Evolutionary conservation across 2,113 vertebrate species (phyloP), one percentile per base, ranked within the genome.

Genomic region (Oreocharis arfaki): DNA sequence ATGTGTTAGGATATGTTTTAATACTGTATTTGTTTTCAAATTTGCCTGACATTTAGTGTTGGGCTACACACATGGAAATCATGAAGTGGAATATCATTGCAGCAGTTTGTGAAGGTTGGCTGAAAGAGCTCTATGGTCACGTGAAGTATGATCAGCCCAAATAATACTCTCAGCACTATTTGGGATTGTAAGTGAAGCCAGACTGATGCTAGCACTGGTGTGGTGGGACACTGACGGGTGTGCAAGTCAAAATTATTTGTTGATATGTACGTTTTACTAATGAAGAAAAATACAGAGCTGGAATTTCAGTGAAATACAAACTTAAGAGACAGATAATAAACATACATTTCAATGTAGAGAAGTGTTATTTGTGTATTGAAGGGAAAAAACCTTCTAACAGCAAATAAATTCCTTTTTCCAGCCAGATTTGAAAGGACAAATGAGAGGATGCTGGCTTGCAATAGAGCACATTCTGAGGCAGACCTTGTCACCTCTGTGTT

Each of bases 161-260:
- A 55, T 20, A 80, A 55, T 10, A 13, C 59, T 90, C 41, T 90
- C 3, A 13, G n/a, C 30, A 53, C 16, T 33, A 11, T 1, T 57
- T 79, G 49, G 70, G 63, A 3, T 28, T 42, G 12, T 12, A 13
- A 52, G 6, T 59, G 42, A 41, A 55, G 32, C 13, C 68, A 69
- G 19, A 5, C 1, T 6, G 12, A 9, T 37, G 20, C 11, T 42
- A 5, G 22, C 6, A 3, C 4, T 16, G 24, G 17, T 18, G 0
- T 23, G 37, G 11, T 14, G 21, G 27, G 42, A 39, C 6, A 3
- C 3, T 33, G 30, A 11, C 11, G 2, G 5, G 2, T n/a, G 8
- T 52, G 30, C 28, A 44, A 64, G 11, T 27, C 32, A 26, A 47
- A 78, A 12, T 28, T 35, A 13, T 9, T 39, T 20, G 3, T 21